These are phyloP conservation scores for Rhea americana DNA, from an alignment of 2,113 vertebrate species.

Conservation along the genomic window DNA sequence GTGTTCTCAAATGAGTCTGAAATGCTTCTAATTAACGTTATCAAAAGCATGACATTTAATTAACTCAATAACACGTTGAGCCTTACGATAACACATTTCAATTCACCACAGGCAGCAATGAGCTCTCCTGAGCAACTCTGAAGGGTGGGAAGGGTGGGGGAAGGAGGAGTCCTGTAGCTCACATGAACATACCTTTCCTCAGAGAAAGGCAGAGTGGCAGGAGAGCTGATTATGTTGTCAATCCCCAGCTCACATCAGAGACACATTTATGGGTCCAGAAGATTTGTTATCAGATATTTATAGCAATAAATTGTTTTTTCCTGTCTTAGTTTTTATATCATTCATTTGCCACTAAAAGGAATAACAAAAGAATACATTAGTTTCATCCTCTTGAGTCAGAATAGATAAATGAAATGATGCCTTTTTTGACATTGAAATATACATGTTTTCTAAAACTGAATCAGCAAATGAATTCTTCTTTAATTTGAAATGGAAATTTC, in stretches of 20 bases:
- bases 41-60: conserved; percentile 80
- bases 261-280: not conserved
- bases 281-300: conserved; percentile 2
- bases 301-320: not conserved
- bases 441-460: not conserved
- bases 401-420: not conserved
- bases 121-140: conserved; percentile 57
- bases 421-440: not conserved
- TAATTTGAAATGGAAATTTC: conserved; percentile 50
- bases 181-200: not conserved
- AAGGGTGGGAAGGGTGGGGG: not conserved
- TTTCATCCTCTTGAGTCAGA: not conserved
- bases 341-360: not conserved
- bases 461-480: conserved; percentile 12
- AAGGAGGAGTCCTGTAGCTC: not conserved
- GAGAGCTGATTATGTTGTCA: not conserved
- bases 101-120: conserved; percentile 38
- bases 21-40: conserved; percentile 73
- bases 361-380: not conserved
- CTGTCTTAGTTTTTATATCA: not conserved
- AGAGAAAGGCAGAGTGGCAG: not conserved
- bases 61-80: conserved; percentile 74
- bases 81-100: conserved; percentile 74
- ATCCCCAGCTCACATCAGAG: not conserved
- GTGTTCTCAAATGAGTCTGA: conserved; percentile 47